Percentiles rank a stretch among this genome's conserved stretches.
These are phyloP conservation scores for Cyprinodon tularosa DNA, from an alignment of 2,113 vertebrate species.

Conservation along the genomic window DNA sequence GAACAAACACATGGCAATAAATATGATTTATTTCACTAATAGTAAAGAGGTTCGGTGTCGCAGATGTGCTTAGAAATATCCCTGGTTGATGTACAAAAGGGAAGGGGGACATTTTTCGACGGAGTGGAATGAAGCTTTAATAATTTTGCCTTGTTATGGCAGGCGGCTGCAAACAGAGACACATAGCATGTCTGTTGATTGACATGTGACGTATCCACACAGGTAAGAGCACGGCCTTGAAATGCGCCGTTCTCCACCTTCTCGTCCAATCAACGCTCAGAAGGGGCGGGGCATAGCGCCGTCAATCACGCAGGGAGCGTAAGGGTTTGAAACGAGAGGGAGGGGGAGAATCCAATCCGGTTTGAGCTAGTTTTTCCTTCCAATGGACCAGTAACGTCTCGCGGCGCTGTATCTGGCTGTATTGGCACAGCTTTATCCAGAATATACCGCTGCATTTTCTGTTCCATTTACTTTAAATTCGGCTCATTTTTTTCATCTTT, in stretches of 20 bases:
- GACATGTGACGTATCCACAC: slow-evolving; percentile 70
- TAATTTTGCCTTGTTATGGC: slow-evolving; percentile 41
- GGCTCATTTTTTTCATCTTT: slow-evolving; percentile 26
- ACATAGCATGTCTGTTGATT: slow-evolving; percentile 63
- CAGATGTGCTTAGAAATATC: background rate
- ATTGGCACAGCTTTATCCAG: slow-evolving; percentile 76
- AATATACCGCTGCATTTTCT: slow-evolving; percentile 65
- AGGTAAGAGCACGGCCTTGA: slow-evolving; percentile 73
- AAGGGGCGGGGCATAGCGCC: slow-evolving; percentile 32
- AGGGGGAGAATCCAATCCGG: slow-evolving; percentile 85
- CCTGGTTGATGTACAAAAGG: fast-evolving
- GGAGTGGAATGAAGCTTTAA: slow-evolving; percentile 3
- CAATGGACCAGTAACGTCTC: slow-evolving; percentile 83
- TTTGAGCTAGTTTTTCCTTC: slow-evolving; percentile 88
- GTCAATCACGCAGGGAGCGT: slow-evolving; percentile 76
- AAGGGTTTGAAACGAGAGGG: slow-evolving; percentile 76
- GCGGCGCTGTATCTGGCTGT: slow-evolving; percentile 73
- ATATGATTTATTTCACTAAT: background rate
- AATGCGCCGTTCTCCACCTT: slow-evolving; percentile 56
- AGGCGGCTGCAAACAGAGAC: slow-evolving; percentile 50
- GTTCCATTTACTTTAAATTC: slow-evolving; percentile 37
- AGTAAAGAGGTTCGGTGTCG: background rate
- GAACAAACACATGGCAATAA: background rate
- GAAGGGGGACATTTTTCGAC: fast-evolving
- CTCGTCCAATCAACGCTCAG: slow-evolving; percentile 65